Conservation (phyloP, 2,797 vertebrate genomes). For the Chiroxiphia lanceolata region DNA sequence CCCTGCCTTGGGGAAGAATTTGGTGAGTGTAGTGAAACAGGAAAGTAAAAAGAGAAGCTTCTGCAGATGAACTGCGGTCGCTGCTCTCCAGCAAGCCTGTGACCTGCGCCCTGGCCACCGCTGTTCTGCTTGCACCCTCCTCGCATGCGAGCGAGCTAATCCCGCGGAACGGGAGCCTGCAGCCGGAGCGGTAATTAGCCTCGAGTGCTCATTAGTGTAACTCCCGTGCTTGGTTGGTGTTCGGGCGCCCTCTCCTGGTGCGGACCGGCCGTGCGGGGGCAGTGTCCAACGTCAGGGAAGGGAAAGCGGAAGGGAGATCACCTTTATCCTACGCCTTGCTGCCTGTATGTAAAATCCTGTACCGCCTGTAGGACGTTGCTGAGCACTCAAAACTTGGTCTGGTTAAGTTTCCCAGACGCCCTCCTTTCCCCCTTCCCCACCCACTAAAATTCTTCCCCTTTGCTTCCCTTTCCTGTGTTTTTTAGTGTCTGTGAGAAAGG, state of each 20-base stretch:
- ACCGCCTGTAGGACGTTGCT: no score
- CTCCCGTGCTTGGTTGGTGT: conserved; percentile 61
- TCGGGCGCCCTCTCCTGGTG: conserved; percentile 80
- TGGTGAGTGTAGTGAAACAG: background rate
- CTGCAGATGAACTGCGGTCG: background rate
- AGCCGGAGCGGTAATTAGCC: conserved; percentile 27
- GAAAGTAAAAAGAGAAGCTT: background rate
- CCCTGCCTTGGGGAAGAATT: background rate
- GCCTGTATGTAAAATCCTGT: rapidly evolving
- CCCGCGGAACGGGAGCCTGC: background rate
- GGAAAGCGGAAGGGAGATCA: no score
- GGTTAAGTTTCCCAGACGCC: background rate
- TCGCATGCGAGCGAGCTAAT: background rate
- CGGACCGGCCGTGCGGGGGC: background rate
- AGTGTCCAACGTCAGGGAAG: background rate
- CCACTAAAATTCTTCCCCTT: background rate
- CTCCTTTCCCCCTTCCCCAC: background rate
- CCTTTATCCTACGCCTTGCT: rapidly evolving
- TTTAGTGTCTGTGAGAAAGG: background rate
- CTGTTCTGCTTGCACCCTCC: background rate
- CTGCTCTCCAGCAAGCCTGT: background rate
- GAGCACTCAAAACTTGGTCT: background rate
- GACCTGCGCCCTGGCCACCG: background rate
- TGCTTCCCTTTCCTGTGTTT: background rate
- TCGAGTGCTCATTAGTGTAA: background rate